Evolutionary conservation across 1,140 invertebrate genomes (phyloP), one percentile per base, ranked within the genome.

Genomic region (Gryllus bimaculatus): DNA sequence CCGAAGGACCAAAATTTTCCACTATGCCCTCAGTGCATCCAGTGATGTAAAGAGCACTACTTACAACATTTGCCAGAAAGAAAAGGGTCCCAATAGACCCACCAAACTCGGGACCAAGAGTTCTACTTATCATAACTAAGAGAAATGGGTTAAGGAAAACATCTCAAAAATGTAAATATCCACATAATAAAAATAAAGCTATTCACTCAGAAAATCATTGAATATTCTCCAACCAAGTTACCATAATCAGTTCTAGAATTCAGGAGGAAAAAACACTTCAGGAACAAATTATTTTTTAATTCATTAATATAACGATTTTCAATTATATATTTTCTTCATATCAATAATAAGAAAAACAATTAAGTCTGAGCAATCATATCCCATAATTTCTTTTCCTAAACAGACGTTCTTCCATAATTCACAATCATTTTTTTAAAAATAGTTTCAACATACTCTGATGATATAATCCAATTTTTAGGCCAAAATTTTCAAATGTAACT

Each of bases 71-170:
- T 0, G 97, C 97, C 83, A 99, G 90, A 86, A 98, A 99, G 87
- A 99, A 99, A 48, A 99, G 86, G 0, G 96, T 96, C 7, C 97
- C 97, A 82, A 99, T 98, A 3, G 96, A 96, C 47, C 98, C 96
- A 10, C 97, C 97, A 89, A 99, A 98, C 88, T 99, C 97, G 12
- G 97, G 95, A 47, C 97, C 98, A 77, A 99, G 86, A 8, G 97
- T 98, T 84, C 97, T 88, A 86, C 96, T 98, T 79, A 99, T 98
- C 97, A 99, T 99, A 86, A 95, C 93, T 95, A n/a, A n/a, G n/a
- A n/a, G n/a, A n/a, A n/a, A 84, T 80, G 49, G 26, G 12, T 83
- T 83, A 83, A 84, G 81, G 80, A 82, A 83, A 82, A 54, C 26
- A 47, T 79, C 81, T 47, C 8, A 39, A 47, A 39, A 48, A 39